phyloP scores from a whole-genome alignment of 2,888 invertebrate species.

The Gastracanthus pulcherrimus region DNA sequence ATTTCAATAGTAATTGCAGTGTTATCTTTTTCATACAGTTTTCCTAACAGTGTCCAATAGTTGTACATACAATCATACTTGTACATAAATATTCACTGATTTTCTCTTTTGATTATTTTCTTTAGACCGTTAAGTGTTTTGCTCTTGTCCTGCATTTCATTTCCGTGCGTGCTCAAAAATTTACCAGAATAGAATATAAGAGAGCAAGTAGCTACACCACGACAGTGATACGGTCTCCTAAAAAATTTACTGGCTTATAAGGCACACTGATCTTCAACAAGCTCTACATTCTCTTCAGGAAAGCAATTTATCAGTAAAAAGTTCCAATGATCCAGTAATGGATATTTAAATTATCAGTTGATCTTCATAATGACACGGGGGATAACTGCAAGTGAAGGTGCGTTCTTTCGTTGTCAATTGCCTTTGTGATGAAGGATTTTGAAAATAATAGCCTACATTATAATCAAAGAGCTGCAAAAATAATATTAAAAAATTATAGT shows the following conservation, averaged over 20 bases:
- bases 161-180: conserved; percentile 77
- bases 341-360: too few relatives aligned
- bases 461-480: too few relatives aligned
- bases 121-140: conserved; percentile 96
- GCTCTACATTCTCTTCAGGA: conserved; percentile 97
- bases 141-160: conserved; percentile 90
- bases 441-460: too few relatives aligned
- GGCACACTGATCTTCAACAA: conserved; percentile 96
- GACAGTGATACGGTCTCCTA: conserved; percentile 98
- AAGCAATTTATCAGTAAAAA: conserved; percentile 97
- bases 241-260: conserved; percentile 96
- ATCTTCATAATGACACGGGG: too few relatives aligned
- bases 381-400: too few relatives aligned
- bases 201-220: conserved; percentile 95
- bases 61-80: conserved; percentile 97
- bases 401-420: too few relatives aligned
- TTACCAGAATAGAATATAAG: conserved; percentile 98
- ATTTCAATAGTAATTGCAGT: conserved; percentile 82
- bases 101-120: conserved; percentile 95
- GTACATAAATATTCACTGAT: conserved; percentile 98
- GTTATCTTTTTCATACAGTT: conserved; percentile 95
- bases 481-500: too few relatives aligned
- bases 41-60: conserved; percentile 95
- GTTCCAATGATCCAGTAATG: conserved; percentile 96
- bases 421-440: too few relatives aligned